Evolutionary conservation across 1,140 invertebrate genomes (phyloP), one percentile per base, ranked within the genome.

Genomic region (Homarus americanus): DNA sequence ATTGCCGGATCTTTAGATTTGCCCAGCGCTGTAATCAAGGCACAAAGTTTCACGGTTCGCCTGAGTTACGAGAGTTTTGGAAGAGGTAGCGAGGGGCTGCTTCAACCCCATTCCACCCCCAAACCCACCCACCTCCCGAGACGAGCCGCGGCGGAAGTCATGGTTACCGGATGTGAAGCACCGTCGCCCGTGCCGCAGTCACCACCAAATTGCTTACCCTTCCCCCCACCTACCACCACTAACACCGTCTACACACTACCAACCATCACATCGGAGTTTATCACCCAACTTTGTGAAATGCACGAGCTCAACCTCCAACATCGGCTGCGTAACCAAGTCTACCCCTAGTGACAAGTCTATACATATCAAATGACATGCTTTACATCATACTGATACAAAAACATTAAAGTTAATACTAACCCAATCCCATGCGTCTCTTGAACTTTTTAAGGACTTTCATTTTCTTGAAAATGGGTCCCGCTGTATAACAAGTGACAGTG

Each of bases 401-500:
- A 40, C 5, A 28, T n/a, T 63, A 28, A 4, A 73, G 24, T 7
- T 78, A 63, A 72, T 72, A 93, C 95, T 94, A 93, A 95, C 95
- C 95, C 94, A 95, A 86, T 40, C 95, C 95, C 93, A 95, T 95
- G 92, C 95, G 95, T 89, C 94, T 94, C 93, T 95, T 95, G 91
- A 96, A 94, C 89, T 95, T 96, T 93, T 95, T 95, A 2, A 95
- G 94, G 78, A 95, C 95, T 94, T 95, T 95, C 95, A 96, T 95
- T 93, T 95, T 95, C 92, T 93, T 93, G 83, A 92, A 86, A 63
- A 93, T 87, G 58, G 91, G 92, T 17, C 87, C 92, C 28, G 92
- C 90, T 58, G 90, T 91, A 20, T 88, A 86, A 72, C 92, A 92
- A 82, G 90, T 87, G 32, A 92, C 92, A 58, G 92, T 91, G 63